Percentiles rank a stretch among this genome's conserved stretches.
Conservation (phyloP, 1,140 invertebrate species). For the Polyergus mexicanus region DNA sequence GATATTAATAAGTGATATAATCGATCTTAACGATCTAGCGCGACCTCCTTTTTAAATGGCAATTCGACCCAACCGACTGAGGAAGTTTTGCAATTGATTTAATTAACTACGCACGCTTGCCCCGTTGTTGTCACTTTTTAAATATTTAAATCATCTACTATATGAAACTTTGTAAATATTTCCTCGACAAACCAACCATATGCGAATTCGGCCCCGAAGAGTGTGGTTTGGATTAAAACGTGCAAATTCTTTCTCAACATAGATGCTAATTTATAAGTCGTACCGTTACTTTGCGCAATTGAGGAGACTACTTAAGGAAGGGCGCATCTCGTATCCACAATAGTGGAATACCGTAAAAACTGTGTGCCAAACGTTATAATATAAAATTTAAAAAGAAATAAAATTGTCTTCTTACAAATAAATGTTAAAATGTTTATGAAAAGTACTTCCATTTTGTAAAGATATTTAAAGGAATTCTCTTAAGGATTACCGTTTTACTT, state of each 20-base stretch:
- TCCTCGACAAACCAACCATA: not conserved
- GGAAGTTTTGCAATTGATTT: slow-evolving; percentile 53
- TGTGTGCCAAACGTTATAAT: no score
- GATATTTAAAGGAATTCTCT: no score
- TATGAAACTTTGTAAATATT: not conserved
- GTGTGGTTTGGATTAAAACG: not conserved
- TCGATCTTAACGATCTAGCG: slow-evolving; percentile 49
- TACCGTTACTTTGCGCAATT: slow-evolving; percentile 15
- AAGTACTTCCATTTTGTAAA: not conserved
- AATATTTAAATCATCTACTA: not conserved
- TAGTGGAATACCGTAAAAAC: not conserved
- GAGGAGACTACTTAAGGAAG: not conserved
- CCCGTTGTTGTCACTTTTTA: not conserved
- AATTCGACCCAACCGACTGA: slow-evolving; percentile 32
- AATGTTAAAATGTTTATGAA: not conserved
- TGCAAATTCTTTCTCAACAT: slow-evolving; percentile 31
- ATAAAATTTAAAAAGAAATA: not conserved
- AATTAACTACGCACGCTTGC: not conserved
- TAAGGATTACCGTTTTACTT: not conserved
- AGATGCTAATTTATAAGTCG: slow-evolving; percentile 13
- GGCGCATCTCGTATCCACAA: not conserved
- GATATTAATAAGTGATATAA: slow-evolving; percentile 53
- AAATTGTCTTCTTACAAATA: not conserved
- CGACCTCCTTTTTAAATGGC: slow-evolving; percentile 51
- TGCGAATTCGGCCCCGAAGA: not conserved